Percentiles rank a stretch among this genome's conserved stretches.
phyloP scores from a whole-genome alignment of 2,888 invertebrate genomes.

The Athalia cordata region DNA sequence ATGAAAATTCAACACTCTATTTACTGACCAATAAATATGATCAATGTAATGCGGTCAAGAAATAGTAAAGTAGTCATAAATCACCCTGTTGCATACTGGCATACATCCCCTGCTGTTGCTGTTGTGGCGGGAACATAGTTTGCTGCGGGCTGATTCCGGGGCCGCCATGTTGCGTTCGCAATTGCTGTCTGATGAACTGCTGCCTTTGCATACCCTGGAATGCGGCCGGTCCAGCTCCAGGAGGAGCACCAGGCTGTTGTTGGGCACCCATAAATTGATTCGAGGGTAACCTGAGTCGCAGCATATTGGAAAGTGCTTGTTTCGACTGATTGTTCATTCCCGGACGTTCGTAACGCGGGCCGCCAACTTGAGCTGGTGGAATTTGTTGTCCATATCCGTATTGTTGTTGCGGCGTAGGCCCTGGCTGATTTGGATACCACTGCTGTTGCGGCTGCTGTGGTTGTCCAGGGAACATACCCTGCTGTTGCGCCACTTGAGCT shows the following conservation, averaged over 20 bases:
- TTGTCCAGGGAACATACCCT: constrained; percentile 72
- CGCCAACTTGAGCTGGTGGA: constrained; percentile 67
- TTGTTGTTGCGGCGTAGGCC: constrained; percentile 67
- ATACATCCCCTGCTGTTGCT: constrained; percentile 74
- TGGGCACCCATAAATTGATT: constrained; percentile 73
- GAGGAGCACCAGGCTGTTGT: constrained; percentile 65
- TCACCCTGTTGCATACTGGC: constrained; percentile 78
- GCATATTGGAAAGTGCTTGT: constrained; percentile 90
- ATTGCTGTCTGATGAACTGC: constrained; percentile 72
- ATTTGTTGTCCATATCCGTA: constrained; percentile 76
- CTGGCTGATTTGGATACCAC: constrained; percentile 69
- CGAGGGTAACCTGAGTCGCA: constrained; percentile 84
- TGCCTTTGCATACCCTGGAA: constrained; percentile 72
- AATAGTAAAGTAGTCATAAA: constrained; percentile 46
- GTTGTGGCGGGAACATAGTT: constrained; percentile 74
- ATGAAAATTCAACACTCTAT: background rate
- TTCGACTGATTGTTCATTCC: constrained; percentile 83
- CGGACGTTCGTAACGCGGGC: constrained; percentile 72
- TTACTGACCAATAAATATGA: background rate
- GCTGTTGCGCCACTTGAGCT: constrained; percentile 68
- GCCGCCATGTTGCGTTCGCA: constrained; percentile 70
- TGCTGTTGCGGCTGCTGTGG: constrained; percentile 74
- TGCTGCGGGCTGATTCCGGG: constrained; percentile 73
- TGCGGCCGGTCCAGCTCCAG: constrained; percentile 66
- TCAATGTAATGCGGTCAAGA: background rate